Evolutionary conservation across 2,888 invertebrate species (phyloP), one percentile per base, ranked within the genome.

Genomic region (Holacanthella duospinosa): DNA sequence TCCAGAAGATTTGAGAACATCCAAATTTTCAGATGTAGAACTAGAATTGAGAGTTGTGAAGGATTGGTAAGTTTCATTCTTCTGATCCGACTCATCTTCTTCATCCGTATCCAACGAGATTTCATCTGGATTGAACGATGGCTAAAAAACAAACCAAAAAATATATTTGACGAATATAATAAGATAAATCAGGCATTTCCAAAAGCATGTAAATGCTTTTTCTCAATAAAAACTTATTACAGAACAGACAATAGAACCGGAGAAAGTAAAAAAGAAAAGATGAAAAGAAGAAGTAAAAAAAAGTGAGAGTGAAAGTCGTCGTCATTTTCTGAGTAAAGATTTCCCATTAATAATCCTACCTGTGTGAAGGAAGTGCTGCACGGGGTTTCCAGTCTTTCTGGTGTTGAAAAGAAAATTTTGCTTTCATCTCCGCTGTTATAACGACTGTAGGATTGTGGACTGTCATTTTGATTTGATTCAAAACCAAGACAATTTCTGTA

Each of bases 121-220:
- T 63, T 76, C 75, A 64, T 76, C 74, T 3, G 74, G 71, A 68
- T 75, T 75, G 25, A 69, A 64, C 2, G 72, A 65, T 16, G 67
- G 60, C 68, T 67, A 36, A 24, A 48, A 36, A 54, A 59, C 28
- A n/a, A n/a, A n/a, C n/a, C n/a, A n/a, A n/a, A n/a, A n/a, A n/a
- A n/a, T n/a, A n/a, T n/a, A n/a, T n/a, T n/a, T n/a, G n/a, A n/a
- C n/a, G n/a, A n/a, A n/a, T n/a, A n/a, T n/a, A 55, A 55, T 21
- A 26, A 60, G 26, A 56, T 56, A 56, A 56, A 2, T 4, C 56
- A 28, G 4, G 36, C 16, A 16, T 6, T 36, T n/a, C n/a, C 9
- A 36, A 36, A 36, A 36, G 16, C 36, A 36, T n/a, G n/a, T n/a
- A n/a, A n/a, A n/a, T n/a, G n/a, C n/a, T n/a, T n/a, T n/a, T n/a